Conservation (phyloP, 2,888 invertebrate genomes). For the Trimorus sp. region DNA sequence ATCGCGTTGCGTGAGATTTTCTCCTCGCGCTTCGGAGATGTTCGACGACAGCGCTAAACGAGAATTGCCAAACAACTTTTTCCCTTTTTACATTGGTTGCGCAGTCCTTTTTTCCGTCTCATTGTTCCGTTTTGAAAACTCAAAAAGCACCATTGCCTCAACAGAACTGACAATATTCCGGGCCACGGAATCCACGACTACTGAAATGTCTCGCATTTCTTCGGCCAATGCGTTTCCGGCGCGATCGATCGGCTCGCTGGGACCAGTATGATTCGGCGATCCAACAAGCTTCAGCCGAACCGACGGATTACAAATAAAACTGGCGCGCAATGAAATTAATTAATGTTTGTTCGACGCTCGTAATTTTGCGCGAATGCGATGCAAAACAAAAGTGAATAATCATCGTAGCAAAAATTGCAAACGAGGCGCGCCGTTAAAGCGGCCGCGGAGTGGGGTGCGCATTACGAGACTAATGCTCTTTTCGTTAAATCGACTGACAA, state of each 20-base stretch:
- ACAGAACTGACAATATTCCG: too few relatives aligned
- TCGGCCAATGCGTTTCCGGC: slow-evolving; percentile 21
- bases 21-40: too few relatives aligned
- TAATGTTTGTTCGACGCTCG: slow-evolving; percentile 19
- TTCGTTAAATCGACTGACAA: slow-evolving; percentile 53
- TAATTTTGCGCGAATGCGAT: slow-evolving; percentile 20
- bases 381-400: slow-evolving; percentile 31
- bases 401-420: slow-evolving; percentile 32
- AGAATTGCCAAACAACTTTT: too few relatives aligned
- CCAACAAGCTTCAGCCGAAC: slow-evolving; percentile 6
- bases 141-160: too few relatives aligned
- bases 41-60: too few relatives aligned
- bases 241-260: slow-evolving; percentile 10
- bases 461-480: slow-evolving; percentile 43
- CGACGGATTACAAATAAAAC: slow-evolving; percentile 25
- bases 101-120: too few relatives aligned
- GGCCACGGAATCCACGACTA: too few relatives aligned
- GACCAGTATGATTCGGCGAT: slow-evolving; percentile 15
- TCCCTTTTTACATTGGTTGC: too few relatives aligned
- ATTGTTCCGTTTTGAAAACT: too few relatives aligned
- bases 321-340: slow-evolving; percentile 27
- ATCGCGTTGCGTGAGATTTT: too few relatives aligned
- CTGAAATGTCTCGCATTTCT: too few relatives aligned
- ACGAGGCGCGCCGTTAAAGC: slow-evolving; percentile 16
- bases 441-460: background rate